Base-by-base conservation (phyloP, 2,888 invertebrate genomes). In the Trachelus stipa region DNA sequence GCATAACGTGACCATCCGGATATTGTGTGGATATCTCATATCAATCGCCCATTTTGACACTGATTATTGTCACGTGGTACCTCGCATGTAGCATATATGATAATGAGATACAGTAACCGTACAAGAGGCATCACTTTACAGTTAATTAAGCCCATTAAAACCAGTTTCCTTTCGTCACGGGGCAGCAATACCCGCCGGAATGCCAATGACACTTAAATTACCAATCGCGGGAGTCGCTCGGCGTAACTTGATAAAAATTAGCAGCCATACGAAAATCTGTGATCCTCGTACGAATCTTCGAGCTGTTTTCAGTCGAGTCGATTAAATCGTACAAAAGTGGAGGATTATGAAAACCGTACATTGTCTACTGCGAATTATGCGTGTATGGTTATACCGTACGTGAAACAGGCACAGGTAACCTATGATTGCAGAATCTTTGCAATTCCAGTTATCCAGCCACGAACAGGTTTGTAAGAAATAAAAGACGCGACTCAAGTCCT, bases 131-230 rank as follows among this genome's bases (percentile, higher is more conserved):
- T 71, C 71, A 34, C 34, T 71, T 71, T 71, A 71, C 71, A 71
- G 71, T 71, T 71, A 71, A 71, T 71, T 71, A 34, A 71, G 31
- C 33, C 71, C 33, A 31, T 34, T 71, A 71, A 71, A 71, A 71
- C 71, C 71, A 71, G 71, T 71, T 71, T 34, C 12, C 71, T 34
- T 71, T 71, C 31, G 71, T 71, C 71, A 30, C 71, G 71, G 12
- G 31, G n/a, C 34, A 31, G 33, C n/a, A 71, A 71, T 71, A 11
- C 31, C 23, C 2, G 71, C 4, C 3, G 71, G 31, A 31, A 71
- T 71, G 71, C 31, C 71, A 31, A 71, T 31, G 71, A 71, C 31
- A 71, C 15, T 71, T 71, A 71, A 11, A 71, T 71, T 71, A 71
- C 33, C 71, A 34, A 33, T 71, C 31, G 71, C 56, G 23, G 23